Percentiles rank a stretch among this genome's conserved stretches.
Conservation (phyloP, 2,113 vertebrate species). For the Thunnus maccoyii region DNA sequence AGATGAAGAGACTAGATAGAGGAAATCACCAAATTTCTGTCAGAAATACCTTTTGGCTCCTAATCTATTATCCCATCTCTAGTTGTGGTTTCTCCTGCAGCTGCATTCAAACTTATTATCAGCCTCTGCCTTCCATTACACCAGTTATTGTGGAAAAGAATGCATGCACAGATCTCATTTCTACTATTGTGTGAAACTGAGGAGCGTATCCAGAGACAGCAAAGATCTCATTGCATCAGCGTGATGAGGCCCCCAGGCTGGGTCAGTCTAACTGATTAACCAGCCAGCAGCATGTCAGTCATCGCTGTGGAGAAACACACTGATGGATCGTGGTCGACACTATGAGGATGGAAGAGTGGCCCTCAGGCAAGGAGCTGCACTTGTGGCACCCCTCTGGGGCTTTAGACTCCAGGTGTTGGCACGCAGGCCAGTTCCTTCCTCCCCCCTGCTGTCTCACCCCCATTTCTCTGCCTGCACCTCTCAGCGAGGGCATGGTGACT, state of each 20-base stretch:
- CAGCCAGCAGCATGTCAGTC: constrained; percentile 49
- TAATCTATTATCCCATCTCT: background rate
- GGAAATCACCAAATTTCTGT: background rate
- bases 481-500: background rate
- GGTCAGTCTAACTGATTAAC: constrained; percentile 54
- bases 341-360: constrained; percentile 39
- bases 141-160: background rate
- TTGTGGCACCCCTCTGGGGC: constrained; percentile 49
- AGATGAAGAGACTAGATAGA: background rate
- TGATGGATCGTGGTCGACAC: constrained; percentile 55
- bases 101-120: background rate
- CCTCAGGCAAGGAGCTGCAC: constrained; percentile 57
- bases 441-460: background rate
- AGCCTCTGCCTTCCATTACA: background rate
- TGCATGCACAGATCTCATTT: background rate
- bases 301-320: constrained; percentile 17
- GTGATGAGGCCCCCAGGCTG: constrained; percentile 20
- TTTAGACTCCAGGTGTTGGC: constrained; percentile 53
- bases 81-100: background rate
- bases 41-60: background rate
- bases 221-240: constrained; percentile 24
- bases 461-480: background rate
- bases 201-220: background rate
- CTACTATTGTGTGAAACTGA: background rate
- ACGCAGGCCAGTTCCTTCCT: background rate